phyloP scores from a whole-genome alignment of 2,888 invertebrate species.

The Rhagium mordax region DNA sequence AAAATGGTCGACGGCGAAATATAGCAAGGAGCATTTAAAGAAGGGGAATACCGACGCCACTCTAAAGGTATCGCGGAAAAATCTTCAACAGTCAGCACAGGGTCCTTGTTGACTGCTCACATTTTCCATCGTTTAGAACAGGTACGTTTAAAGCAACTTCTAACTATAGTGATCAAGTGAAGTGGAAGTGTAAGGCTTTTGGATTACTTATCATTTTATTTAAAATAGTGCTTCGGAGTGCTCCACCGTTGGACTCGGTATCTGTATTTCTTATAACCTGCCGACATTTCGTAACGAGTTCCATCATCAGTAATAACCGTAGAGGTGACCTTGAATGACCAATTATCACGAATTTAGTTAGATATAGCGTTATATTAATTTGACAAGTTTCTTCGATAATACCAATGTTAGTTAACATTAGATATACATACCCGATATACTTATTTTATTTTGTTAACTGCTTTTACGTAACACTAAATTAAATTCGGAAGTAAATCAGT shows the following conservation, averaged over 20 bases:
- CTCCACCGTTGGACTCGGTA: neutral
- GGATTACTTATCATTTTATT: neutral
- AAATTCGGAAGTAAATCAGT: too few species aligned
- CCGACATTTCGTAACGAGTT: neutral
- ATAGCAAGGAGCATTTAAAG: conserved; percentile 34
- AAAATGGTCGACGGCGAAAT: conserved; percentile 45
- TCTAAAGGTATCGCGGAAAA: conserved; percentile 41
- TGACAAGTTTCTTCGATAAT: too few species aligned
- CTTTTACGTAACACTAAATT: too few species aligned
- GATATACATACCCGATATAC: too few species aligned
- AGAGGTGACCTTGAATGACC: neutral
- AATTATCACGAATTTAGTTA: neutral
- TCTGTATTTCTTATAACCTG: neutral
- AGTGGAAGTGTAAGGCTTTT: conserved; percentile 41
- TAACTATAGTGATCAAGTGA: conserved; percentile 31
- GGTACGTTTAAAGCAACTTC: conserved; percentile 61
- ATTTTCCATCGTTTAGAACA: conserved; percentile 63
- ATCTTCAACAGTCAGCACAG: conserved; percentile 74
- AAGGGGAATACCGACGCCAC: conserved; percentile 40
- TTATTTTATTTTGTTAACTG: too few species aligned
- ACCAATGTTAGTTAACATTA: too few species aligned
- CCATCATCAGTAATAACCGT: neutral
- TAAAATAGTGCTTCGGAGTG: conserved; percentile 6
- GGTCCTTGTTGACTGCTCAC: conserved; percentile 74
- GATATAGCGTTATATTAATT: neutral